A percentile compares a stretch with the other conserved stretches of the same genome.
These are phyloP conservation scores for Prosopocoilus inquinatus DNA, from an alignment of 2,888 invertebrate species.

Conservation along the genomic window DNA sequence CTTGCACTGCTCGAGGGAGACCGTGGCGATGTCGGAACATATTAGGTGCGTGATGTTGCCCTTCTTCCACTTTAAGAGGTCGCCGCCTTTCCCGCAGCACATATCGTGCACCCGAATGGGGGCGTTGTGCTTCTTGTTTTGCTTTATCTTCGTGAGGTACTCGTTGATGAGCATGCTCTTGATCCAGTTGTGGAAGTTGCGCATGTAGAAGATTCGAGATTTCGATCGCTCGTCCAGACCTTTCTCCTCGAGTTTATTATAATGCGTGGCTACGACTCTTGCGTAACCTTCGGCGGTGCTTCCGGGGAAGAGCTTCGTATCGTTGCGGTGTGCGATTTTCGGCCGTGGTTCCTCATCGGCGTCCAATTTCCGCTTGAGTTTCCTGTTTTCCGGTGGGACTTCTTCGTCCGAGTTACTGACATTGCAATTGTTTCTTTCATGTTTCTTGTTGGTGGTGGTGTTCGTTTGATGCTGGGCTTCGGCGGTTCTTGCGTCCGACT, in stretches of 20 bases:
- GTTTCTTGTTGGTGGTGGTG: neutral
- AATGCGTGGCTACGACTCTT: constrained; percentile 83
- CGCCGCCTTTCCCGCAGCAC: constrained; percentile 98
- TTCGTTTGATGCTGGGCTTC: constrained; percentile 20
- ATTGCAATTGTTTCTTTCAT: constrained; percentile 12
- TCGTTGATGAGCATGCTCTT: constrained; percentile 93
- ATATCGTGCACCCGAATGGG: constrained; percentile 81
- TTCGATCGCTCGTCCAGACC: constrained; percentile 77
- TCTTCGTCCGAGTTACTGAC: constrained; percentile 18
- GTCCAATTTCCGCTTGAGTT: neutral
- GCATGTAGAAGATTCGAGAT: constrained; percentile 88
- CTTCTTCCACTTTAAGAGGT: constrained; percentile 94
- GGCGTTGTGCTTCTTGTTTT: constrained; percentile 63
- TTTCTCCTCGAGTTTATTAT: constrained; percentile 84
- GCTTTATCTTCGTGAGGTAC: constrained; percentile 66
- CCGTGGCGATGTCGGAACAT: constrained; percentile 90
- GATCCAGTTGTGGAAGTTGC: constrained; percentile 99
- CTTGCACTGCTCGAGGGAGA: constrained; percentile 89
- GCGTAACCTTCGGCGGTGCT: constrained; percentile 46
- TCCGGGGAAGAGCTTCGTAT: too few species aligned
- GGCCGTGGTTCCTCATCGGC: neutral
- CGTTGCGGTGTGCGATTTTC: neutral
- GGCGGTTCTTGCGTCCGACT: constrained; percentile 43
- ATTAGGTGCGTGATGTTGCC: constrained; percentile 77
- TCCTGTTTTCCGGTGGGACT: neutral